Evolutionary conservation across 2,113 vertebrate species (phyloP).

Genomic region (Carassius gibelio): DNA sequence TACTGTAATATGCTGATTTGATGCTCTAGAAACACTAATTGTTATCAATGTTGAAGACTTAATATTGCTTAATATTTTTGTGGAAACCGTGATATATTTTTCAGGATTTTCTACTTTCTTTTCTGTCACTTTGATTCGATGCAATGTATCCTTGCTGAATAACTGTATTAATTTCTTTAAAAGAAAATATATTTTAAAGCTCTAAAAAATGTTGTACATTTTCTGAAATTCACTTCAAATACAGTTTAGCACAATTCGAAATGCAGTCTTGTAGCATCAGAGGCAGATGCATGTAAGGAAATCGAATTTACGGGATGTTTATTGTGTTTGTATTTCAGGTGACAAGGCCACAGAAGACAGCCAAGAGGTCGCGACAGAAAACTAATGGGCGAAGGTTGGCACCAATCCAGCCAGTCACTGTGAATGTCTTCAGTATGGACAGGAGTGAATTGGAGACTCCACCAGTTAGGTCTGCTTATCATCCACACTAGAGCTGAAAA

Average conservation of each 20-base stretch:
- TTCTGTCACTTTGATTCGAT: background rate
- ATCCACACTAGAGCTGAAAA: conserved; percentile 57
- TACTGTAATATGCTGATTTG: too few relatives aligned
- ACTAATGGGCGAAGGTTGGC: conserved; percentile 51
- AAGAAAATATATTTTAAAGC: background rate
- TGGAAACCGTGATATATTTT: background rate
- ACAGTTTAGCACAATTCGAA: background rate
- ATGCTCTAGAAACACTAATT: background rate
- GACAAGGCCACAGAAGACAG: conserved; percentile 50
- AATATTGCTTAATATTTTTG: background rate
- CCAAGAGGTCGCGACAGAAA: conserved; percentile 52
- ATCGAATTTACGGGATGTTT: background rate
- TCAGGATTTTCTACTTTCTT: background rate
- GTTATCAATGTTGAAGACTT: background rate
- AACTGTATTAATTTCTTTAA: background rate
- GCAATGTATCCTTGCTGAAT: background rate
- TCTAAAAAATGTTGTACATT: background rate
- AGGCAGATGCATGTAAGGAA: background rate
- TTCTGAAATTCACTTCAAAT: too few relatives aligned
- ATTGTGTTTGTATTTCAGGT: conserved; percentile 51
- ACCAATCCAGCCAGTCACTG: conserved; percentile 59
- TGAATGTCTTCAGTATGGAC: conserved; percentile 61
- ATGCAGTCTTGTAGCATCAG: background rate
- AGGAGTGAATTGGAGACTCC: conserved; percentile 52
- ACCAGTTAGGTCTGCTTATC: conserved; percentile 47